phyloP scores from a whole-genome alignment of 2,797 vertebrate species.

The Amblyraja radiata region DNA sequence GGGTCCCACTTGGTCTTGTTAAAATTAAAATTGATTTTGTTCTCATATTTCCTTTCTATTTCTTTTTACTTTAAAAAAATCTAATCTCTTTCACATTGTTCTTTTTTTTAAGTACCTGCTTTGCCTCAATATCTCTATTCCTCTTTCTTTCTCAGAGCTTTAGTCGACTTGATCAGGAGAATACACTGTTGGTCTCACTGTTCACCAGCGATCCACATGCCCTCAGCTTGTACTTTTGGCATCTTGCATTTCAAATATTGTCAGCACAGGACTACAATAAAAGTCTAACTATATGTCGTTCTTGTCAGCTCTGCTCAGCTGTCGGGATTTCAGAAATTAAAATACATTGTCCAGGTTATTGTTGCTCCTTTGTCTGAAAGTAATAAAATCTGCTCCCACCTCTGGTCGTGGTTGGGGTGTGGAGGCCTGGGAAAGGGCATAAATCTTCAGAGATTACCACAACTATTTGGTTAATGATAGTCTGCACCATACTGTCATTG shows the following conservation, averaged over 20 bases:
- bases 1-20: too few species aligned
- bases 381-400: neutral
- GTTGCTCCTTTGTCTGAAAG: neutral
- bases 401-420: neutral
- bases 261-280: neutral
- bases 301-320: neutral
- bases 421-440: neutral
- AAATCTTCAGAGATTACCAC: neutral
- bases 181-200: neutral
- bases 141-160: neutral
- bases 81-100: neutral
- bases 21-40: neutral
- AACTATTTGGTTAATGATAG: constrained; percentile 18
- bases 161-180: neutral
- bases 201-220: neutral
- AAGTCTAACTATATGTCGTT: neutral
- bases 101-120: neutral
- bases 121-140: neutral
- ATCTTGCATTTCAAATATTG: neutral
- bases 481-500: neutral
- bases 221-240: neutral
- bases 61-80: neutral
- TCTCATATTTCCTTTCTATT: neutral
- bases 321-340: too few species aligned
- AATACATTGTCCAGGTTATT: neutral